Conservation (phyloP, 2,888 invertebrate genomes). For the Eilema griseolum region DNA sequence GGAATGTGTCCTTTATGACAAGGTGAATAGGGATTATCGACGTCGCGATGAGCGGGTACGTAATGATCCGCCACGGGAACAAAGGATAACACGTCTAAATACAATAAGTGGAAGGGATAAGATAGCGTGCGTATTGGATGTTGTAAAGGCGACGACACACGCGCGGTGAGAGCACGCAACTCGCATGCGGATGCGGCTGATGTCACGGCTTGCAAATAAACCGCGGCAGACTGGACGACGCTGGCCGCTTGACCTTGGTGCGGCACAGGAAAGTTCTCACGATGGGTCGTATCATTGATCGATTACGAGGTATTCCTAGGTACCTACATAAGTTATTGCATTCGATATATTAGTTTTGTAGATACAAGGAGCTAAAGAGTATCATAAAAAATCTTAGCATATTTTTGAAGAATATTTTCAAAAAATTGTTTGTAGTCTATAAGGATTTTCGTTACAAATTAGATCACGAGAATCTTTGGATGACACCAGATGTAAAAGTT, state of each 20-base stretch:
- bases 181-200: slow-evolving; percentile 77
- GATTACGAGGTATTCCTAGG: slow-evolving; percentile 31
- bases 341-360: background rate
- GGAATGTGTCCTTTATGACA: slow-evolving; percentile 76
- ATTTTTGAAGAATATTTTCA: background rate
- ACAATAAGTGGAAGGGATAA: slow-evolving; percentile 79
- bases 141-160: slow-evolving; percentile 71
- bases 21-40: slow-evolving; percentile 67
- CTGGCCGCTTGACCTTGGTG: slow-evolving; percentile 74
- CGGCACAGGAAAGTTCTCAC: slow-evolving; percentile 71
- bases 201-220: slow-evolving; percentile 74
- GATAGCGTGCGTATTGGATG: slow-evolving; percentile 68
- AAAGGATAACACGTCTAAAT: slow-evolving; percentile 83
- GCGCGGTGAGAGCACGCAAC: slow-evolving; percentile 63
- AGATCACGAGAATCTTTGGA: background rate
- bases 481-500: background rate
- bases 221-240: slow-evolving; percentile 80
- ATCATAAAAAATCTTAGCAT: background rate
- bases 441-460: background rate
- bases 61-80: slow-evolving; percentile 76
- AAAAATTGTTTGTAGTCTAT: background rate
- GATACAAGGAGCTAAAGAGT: background rate
- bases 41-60: slow-evolving; percentile 70
- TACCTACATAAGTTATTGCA: background rate
- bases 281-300: slow-evolving; percentile 53